Evolutionary conservation across 2,113 vertebrate genomes (phyloP), one percentile per base, ranked within the genome.

Genomic region (Mormyrus lacerda): DNA sequence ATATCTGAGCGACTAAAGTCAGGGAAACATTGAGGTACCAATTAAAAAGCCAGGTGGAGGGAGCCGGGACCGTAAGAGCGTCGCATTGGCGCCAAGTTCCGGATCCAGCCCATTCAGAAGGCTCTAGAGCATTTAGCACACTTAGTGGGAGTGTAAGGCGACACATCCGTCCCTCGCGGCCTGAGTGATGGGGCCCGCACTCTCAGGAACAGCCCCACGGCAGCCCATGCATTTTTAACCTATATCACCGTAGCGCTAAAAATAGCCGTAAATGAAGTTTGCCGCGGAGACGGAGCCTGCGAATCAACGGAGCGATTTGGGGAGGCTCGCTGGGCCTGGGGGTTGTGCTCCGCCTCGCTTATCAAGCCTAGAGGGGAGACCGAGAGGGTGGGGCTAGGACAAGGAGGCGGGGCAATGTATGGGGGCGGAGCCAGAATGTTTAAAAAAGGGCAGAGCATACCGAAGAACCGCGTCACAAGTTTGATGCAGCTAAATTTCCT

Each of bases 151-250:
- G 21, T 0, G 44, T 31, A 6, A 19, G 15, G 27, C 15, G n/a
- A 35, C 87, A 73, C 61, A 88, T 35, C 31, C 19, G 9, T 87
- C 53, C 35, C 31, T 42, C 15, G 58, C 35, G 21, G 51, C 87
- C 55, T 39, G 8, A 61, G 51, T 10, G 19, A 87, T 45, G 55
- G 87, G 4, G 3, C 1, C 1, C n/a, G 21, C 3, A 2, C 42
- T 53, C 50, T 24, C 39, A 50, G 58, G 65, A 61, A 45, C 44
- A 69, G 47, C 85, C 42, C 9, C 65, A 58, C n/a, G 42, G 45
- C 24, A 50, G 42, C 45, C 15, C 39, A 88, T 87, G 86, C 53
- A 87, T 44, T 88, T 88, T n/a, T 69, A 69, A 69, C 39, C 55
- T 24, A 27, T 44, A 88, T 45, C 82, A 24, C 21, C 87, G 9